Base-by-base conservation (phyloP, 2,888 invertebrate genomes). In the Cryptocheilus praepositus region DNA sequence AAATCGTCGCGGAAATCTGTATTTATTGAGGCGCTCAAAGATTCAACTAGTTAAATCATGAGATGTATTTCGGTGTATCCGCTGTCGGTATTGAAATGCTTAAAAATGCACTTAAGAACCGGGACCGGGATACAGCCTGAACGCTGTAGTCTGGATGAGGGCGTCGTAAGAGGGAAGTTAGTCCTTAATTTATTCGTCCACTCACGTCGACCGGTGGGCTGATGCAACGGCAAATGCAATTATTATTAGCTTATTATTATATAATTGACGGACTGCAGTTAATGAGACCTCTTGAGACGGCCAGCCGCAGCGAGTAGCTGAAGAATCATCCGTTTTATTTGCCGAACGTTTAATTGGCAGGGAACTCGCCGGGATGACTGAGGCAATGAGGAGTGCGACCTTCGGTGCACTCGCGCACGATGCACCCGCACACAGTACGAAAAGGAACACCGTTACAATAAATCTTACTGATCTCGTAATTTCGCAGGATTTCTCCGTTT, bases 211-310 rank as follows among this genome's bases (percentile, higher is more conserved):
- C 74, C 81, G 83, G 79, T 84, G 80, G 80, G 66, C 80, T 70
- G 81, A 84, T 86, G 84, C 83, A 86, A 79, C 81, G 77, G 81
- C 83, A 15, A 83, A 85, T 86, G 86, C 86, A 87, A 87, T 87
- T 87, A 87, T 87, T 87, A 87, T 85, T 84, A 84, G 85, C 87
- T 87, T 86, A 87, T 87, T 87, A 87, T 87, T 87, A 86, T 86
- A 87, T 87, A 87, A 87, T 87, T 87, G 86, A 80, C 81, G 79
- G 75, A 80, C 81, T 76, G 78, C 81, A 78, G 84, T 83, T 87
- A 87, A 87, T 87, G 85, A 86, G 84, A 81, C 85, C 86, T 86
- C 87, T 87, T 83, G 87, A 87, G 87, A 87, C 87, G 83, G 82
- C 77, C 77, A 75, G 76, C 66, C 55, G 58, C 76, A 72, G 71